Conservation (phyloP, 1,140 invertebrate genomes). For the Nebria ingens region DNA sequence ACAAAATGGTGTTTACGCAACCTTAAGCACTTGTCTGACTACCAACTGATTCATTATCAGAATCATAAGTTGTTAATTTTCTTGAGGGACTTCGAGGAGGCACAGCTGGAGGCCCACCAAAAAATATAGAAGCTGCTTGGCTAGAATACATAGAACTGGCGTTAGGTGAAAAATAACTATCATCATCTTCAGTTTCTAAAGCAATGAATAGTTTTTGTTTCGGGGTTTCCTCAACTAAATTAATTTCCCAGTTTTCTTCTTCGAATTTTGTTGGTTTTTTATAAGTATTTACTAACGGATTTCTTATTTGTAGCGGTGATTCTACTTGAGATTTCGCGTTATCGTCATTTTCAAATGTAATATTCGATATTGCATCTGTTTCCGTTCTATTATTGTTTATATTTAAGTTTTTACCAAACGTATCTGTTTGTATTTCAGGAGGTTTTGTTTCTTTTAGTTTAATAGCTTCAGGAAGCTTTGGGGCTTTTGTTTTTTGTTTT, state of each 20-base stretch:
- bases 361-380: too few relatives aligned
- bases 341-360: neutral
- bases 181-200: neutral
- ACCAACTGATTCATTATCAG: conserved; percentile 13
- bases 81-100: neutral
- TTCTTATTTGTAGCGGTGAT: neutral
- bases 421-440: too few relatives aligned
- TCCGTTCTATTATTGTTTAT: too few relatives aligned
- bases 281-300: neutral
- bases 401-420: too few relatives aligned
- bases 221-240: neutral
- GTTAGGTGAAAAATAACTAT: neutral
- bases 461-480: too few relatives aligned
- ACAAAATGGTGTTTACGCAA: too few relatives aligned
- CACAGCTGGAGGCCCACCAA: conserved; percentile 17
- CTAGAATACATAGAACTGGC: conserved; percentile 17
- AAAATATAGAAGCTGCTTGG: conserved; percentile 28
- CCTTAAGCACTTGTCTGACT: conserved; percentile 17
- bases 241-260: neutral
- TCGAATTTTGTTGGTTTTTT: too few relatives aligned
- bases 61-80: neutral
- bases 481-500: too few relatives aligned
- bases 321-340: neutral
- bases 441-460: too few relatives aligned
- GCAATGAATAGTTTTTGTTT: neutral